Conservation (phyloP, 2,888 invertebrate genomes). For the Melangyna quadrimaculata region DNA sequence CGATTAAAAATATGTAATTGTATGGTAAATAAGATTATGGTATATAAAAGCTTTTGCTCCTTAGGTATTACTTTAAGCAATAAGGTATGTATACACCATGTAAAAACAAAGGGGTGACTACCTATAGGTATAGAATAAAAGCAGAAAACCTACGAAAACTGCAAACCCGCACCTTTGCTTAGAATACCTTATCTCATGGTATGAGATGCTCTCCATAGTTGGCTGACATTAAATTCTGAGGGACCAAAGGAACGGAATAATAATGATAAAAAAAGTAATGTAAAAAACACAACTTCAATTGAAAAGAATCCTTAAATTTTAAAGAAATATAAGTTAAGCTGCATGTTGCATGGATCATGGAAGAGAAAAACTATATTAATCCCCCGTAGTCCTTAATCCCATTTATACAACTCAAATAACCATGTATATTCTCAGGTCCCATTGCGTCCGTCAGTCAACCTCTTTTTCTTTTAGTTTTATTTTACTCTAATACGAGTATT, state of each 20-base stretch:
- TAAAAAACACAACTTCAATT: not conserved
- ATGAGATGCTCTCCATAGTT: not conserved
- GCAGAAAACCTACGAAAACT: not conserved
- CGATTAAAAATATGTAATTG: too few relatives aligned
- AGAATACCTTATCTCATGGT: not conserved
- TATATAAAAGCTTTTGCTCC: too few relatives aligned
- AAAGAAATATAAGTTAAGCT: not conserved
- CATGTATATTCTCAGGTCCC: too few relatives aligned
- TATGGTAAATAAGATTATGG: too few relatives aligned
- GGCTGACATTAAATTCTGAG: too few relatives aligned
- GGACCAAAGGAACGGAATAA: not conserved
- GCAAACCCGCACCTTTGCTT: too few relatives aligned
- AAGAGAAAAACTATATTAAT: not conserved
- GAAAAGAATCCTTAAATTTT: not conserved
- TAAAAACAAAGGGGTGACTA: too few relatives aligned
- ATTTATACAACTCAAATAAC: not conserved
- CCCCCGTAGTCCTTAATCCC: not conserved
- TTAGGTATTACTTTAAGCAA: too few relatives aligned
- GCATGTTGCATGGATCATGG: not conserved
- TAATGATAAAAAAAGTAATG: not conserved
- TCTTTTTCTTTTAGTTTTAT: too few relatives aligned
- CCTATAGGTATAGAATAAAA: not conserved
- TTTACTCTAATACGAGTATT: too few relatives aligned
- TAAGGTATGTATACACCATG: too few relatives aligned
- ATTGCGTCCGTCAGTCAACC: not conserved